phyloP scores from a whole-genome alignment of 2,113 vertebrate genomes.

The Balaeniceps rex region DNA sequence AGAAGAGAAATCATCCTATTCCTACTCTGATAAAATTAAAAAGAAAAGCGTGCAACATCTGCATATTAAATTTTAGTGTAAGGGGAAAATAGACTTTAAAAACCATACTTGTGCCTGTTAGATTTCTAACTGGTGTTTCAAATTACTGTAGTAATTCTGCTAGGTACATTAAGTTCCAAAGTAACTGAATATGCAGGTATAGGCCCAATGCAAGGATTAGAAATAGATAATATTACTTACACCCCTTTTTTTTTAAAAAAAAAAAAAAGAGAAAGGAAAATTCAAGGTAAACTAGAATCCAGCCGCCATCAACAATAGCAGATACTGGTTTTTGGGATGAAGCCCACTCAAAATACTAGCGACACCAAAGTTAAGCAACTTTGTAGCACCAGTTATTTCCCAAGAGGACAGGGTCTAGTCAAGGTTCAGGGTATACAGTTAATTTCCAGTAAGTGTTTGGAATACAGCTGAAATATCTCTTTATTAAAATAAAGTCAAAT shows the following conservation, averaged over 20 bases:
- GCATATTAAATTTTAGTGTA: slow-evolving; percentile 2
- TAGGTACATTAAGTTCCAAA: background rate
- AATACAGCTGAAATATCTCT: background rate
- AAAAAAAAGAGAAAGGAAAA: background rate
- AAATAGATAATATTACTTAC: slow-evolving; percentile 4
- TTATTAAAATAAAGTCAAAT: background rate
- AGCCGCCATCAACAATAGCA: background rate
- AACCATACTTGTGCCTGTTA: slow-evolving; percentile 20
- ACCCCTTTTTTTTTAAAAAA: background rate
- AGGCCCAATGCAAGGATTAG: slow-evolving; percentile 18
- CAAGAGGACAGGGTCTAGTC: slow-evolving; percentile 11
- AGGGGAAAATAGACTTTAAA: slow-evolving; percentile 15
- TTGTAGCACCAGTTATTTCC: slow-evolving; percentile 12
- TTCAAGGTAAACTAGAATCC: slow-evolving; percentile 55
- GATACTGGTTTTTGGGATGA: background rate
- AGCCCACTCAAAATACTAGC: background rate
- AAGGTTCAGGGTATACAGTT: slow-evolving; percentile 7
- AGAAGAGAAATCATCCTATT: background rate
- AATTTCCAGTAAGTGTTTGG: slow-evolving; percentile 1
- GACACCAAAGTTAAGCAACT: background rate
- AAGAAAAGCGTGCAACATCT: slow-evolving; percentile 3
- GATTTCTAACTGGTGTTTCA: slow-evolving; percentile 51
- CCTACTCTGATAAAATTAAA: background rate
- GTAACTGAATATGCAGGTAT: background rate
- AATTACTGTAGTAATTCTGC: background rate